Evolutionary conservation across 2,888 invertebrate species (phyloP).

Genomic region (Frankliniella fusca): DNA sequence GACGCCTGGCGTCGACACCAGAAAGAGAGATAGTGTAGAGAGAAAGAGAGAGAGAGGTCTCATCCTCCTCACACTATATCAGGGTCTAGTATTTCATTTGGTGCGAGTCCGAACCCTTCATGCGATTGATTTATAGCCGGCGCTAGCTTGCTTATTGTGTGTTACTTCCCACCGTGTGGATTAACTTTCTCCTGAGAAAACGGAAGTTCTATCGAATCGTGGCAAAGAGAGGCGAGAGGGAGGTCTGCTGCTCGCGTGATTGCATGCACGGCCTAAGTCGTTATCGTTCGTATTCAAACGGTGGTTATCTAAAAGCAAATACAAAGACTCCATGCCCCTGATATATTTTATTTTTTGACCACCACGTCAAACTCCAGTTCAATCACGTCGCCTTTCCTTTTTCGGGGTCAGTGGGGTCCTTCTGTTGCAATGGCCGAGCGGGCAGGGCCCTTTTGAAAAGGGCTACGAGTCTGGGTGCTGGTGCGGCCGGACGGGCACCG

Average conservation of each 20-base stretch:
- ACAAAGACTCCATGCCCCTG: too few relatives aligned
- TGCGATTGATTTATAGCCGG: slow-evolving; percentile 11
- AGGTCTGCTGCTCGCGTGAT: too few relatives aligned
- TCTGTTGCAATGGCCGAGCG: neutral
- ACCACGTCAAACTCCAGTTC: neutral
- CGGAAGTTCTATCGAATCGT: neutral
- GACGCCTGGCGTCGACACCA: neutral
- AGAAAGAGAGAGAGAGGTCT: neutral
- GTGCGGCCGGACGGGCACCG: neutral
- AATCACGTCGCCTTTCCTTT: neutral
- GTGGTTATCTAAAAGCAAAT: too few relatives aligned
- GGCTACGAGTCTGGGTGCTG: neutral
- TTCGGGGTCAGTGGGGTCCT: neutral
- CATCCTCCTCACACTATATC: neutral
- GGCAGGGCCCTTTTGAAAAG: neutral
- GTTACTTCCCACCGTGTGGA: neutral
- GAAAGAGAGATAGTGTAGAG: neutral
- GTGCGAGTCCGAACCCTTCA: slow-evolving; percentile 16
- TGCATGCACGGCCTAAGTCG: too few relatives aligned
- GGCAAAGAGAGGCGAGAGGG: too few relatives aligned
- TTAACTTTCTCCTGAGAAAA: neutral
- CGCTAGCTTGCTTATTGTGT: neutral
- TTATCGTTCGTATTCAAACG: too few relatives aligned
- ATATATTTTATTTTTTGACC: neutral
- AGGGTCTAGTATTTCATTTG: slow-evolving; percentile 14